Evolutionary conservation across 2,797 vertebrate species (phyloP).

Genomic region (Trematomus bernacchii): DNA sequence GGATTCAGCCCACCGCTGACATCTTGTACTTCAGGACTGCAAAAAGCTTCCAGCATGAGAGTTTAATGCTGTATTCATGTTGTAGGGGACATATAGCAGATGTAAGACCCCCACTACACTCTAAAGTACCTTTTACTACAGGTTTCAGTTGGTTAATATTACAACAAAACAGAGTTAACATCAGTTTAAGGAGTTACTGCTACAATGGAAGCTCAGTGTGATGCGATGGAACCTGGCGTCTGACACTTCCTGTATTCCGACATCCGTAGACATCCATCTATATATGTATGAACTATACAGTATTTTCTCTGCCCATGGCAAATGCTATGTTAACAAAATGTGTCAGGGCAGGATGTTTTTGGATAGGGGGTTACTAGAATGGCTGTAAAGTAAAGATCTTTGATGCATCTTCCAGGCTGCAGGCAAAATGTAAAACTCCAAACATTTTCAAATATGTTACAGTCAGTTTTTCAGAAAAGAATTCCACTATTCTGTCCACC

Average conservation of each 20-base stretch:
- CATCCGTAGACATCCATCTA: slow-evolving; percentile 1
- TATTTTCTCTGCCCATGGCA: neutral
- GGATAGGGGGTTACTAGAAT: neutral
- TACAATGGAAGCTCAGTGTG: slow-evolving; percentile 23
- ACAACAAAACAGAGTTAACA: slow-evolving; percentile 38
- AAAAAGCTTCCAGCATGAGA: slow-evolving; percentile 64
- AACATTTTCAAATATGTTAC: neutral
- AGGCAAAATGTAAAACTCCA: neutral
- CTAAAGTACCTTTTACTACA: slow-evolving; percentile 28
- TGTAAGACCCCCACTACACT: neutral
- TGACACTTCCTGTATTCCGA: slow-evolving; percentile 21
- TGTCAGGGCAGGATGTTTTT: slow-evolving; percentile 8
- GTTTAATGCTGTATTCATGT: slow-evolving; percentile 65
- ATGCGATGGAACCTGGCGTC: slow-evolving; percentile 51
- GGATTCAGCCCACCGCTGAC: slow-evolving; percentile 61
- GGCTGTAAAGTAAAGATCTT: neutral
- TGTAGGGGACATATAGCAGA: slow-evolving; percentile 33
- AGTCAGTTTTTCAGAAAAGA: neutral
- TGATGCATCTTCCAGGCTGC: slow-evolving; percentile 3
- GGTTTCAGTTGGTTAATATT: slow-evolving; percentile 18
- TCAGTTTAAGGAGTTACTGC: slow-evolving; percentile 19
- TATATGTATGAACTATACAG: neutral
- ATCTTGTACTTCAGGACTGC: slow-evolving; percentile 69
- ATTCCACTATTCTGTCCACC: neutral
- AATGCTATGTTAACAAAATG: neutral